Percentiles rank a stretch among this genome's conserved stretches.
Evolutionary conservation across 1,140 invertebrate genomes (phyloP).

Genomic region (Megathymus violae): DNA sequence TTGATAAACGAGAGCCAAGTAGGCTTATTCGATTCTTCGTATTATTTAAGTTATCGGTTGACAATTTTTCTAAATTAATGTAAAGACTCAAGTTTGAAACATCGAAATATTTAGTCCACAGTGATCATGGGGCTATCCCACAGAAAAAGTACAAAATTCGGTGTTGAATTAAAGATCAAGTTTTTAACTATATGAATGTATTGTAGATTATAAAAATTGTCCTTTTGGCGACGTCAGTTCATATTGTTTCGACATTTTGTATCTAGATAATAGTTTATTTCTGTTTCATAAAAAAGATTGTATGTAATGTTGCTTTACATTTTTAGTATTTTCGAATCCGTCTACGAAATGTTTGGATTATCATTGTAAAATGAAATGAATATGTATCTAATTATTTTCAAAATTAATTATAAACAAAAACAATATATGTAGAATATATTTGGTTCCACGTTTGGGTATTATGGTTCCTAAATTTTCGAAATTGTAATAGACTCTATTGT

Average conservation of each 20-base stretch:
- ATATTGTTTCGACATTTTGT: conserved; percentile 70
- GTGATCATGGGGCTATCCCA: conserved; percentile 75
- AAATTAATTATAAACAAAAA: conserved; percentile 79
- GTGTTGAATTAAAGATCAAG: conserved; percentile 77
- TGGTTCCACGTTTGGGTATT: conserved; percentile 82
- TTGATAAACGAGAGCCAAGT: conserved; percentile 58
- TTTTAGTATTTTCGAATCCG: conserved; percentile 79
- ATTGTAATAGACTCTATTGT: conserved; percentile 83
- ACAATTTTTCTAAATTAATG: conserved; percentile 79
- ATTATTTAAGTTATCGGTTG: conserved; percentile 78
- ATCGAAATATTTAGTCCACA: conserved; percentile 82
- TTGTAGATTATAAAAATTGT: conserved; percentile 77
- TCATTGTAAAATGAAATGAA: conserved; percentile 70
- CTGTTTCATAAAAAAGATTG: conserved; percentile 66
- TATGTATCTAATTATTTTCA: conserved; percentile 78
- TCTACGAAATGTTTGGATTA: conserved; percentile 78
- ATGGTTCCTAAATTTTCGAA: conserved; percentile 84
- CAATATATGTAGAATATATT: conserved; percentile 77
- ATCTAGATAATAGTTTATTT: conserved; percentile 78
- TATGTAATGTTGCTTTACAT: conserved; percentile 72
- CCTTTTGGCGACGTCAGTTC: conserved; percentile 70
- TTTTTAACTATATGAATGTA: conserved; percentile 79
- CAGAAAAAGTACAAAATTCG: conserved; percentile 82
- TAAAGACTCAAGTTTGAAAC: conserved; percentile 79
- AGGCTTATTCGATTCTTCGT: conserved; percentile 51